Evolutionary conservation across 2,797 vertebrate species (phyloP).

Genomic region (Furcifer pardalis): DNA sequence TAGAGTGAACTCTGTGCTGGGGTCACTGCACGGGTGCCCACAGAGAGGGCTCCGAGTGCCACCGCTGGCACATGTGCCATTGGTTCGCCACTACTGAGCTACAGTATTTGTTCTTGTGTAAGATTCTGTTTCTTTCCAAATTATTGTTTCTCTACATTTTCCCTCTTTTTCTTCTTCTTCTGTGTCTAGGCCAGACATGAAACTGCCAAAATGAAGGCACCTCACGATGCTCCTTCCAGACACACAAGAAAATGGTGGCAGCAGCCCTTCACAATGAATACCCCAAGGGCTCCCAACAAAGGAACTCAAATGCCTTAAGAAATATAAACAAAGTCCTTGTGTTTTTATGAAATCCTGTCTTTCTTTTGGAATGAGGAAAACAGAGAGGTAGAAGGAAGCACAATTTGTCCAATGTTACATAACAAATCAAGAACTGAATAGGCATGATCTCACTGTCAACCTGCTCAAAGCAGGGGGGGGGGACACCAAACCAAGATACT

Average conservation of each 20-base stretch:
- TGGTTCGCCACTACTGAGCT: no score
- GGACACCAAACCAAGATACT: no score
- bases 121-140: not conserved
- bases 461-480: not conserved
- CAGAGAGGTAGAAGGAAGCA: not conserved
- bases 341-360: not conserved
- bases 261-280: not conserved
- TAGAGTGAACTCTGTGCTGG: no score
- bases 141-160: not conserved
- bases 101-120: not conserved
- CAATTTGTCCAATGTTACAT: not conserved
- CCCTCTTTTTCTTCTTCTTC: not conserved
- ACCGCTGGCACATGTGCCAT: no score
- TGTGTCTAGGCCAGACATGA: no score
- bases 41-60: no score
- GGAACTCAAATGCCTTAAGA: slow-evolving; percentile 5
- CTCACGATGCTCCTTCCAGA: no score
- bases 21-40: no score
- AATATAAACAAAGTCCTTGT: not conserved
- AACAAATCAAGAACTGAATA: slow-evolving; percentile 8
- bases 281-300: not conserved
- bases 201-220: no score
- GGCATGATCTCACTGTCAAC: slow-evolving; percentile 12
- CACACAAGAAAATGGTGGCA: not conserved
- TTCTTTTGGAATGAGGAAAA: not conserved